A percentile compares a stretch with the other conserved stretches of the same genome.
These are phyloP conservation scores for Drosophila pseudotalamancana DNA, from an alignment of 2,888 invertebrate genomes.

Conservation along the genomic window DNA sequence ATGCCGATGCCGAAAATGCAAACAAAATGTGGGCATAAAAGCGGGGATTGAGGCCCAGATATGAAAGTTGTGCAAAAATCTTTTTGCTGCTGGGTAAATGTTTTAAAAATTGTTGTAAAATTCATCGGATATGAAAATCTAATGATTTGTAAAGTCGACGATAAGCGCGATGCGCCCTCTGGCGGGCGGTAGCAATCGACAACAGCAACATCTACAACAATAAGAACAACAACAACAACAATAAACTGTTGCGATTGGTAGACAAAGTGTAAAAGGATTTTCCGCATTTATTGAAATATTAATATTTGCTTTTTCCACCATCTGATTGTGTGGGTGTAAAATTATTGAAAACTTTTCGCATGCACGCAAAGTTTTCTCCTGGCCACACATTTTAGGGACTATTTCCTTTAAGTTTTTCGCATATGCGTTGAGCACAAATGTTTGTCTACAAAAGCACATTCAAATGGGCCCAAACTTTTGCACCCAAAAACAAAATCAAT, in stretches of 20 bases:
- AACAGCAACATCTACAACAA: constrained; percentile 9
- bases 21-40: constrained; percentile 45
- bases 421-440: constrained; percentile 43
- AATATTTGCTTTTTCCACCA: constrained; percentile 65
- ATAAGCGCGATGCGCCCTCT: constrained; percentile 71
- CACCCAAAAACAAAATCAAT: constrained; percentile 55
- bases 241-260: constrained; percentile 28
- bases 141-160: constrained; percentile 82
- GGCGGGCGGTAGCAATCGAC: constrained; percentile 41
- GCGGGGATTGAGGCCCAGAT: constrained; percentile 15
- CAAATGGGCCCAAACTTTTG: constrained; percentile 52
- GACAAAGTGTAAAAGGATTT: constrained; percentile 67
- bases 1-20: constrained; percentile 67
- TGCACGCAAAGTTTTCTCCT: constrained; percentile 39
- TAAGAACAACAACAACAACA: constrained; percentile 2
- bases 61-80: constrained; percentile 27
- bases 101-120: constrained; percentile 73
- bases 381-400: constrained; percentile 3
- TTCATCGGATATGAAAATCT: constrained; percentile 82
- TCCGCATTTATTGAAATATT: constrained; percentile 75
- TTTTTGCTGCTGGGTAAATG: constrained; percentile 59
- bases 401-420: constrained; percentile 48
- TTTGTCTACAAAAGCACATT: constrained; percentile 46
- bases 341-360: constrained; percentile 60
- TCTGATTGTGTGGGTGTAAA: constrained; percentile 42